Base-by-base conservation (phyloP, 2,797 vertebrate genomes). In the Lacerta agilis region DNA sequence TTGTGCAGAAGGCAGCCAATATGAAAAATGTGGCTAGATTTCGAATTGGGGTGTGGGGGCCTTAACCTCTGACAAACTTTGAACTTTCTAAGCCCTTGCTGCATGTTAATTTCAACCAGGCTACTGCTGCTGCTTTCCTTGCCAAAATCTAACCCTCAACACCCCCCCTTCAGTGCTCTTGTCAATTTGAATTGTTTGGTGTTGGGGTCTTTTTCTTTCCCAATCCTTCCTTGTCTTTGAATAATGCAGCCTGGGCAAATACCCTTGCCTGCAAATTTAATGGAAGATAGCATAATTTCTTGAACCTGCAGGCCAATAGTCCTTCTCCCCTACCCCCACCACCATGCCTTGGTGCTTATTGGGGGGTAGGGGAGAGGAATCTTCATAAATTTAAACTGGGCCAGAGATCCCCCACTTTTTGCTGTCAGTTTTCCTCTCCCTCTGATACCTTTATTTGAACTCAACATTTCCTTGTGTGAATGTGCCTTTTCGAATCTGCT, bases 401-500 rank as follows among this genome's bases (percentile, higher is more conserved):
- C 93, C 92, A 33, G 55, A 55, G 45, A n/a, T n/a, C 75, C 80
- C 83, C 82, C 80, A 71, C 67, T 76, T 43, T 45, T 4, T 15
- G 4, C 38, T 77, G 33, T 38, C 78, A 95, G 95, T 97, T 96
- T 97, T 94, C 94, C 95, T 95, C 94, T 96, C 96, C 96, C 96
- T 96, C 96, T 97, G 96, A 96, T 98, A 97, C 79, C 23, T 98
- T 96, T 92, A 96, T 97, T 97, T 96, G 96, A 97, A 94, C 95
- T 96, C 96, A 97, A 98, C 97, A 97, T 98, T 98, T 97, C 98
- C 94, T 64, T 95, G 98, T 98, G 98, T 99, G 98, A 98, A 97
- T 98, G 98, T 99, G 98, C 98, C 98, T 98, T 99, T 97, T 98
- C 92, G 88, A 97, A 97, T 97, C 97, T 98, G 98, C 98, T 97